phyloP scores from a whole-genome alignment of 2,113 vertebrate genomes.

The Girardinichthys multiradiatus region DNA sequence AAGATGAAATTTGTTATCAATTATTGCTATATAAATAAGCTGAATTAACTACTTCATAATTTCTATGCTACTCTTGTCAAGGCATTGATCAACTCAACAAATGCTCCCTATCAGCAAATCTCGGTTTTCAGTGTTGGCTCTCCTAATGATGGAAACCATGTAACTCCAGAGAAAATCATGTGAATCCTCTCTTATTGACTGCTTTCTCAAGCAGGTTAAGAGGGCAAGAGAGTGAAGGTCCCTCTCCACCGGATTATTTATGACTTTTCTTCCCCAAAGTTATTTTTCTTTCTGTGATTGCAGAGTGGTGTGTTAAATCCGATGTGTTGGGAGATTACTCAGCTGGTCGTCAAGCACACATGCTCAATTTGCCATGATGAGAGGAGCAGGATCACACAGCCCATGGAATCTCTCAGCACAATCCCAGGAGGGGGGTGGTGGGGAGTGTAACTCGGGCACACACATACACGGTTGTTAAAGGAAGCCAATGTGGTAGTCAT shows the following conservation, averaged over 20 bases:
- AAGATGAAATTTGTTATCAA: not conserved
- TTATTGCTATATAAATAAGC: not conserved
- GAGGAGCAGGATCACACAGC: constrained; percentile 69
- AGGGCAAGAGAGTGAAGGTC: constrained; percentile 75
- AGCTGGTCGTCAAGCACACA: constrained; percentile 76
- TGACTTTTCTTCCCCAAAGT: constrained; percentile 76
- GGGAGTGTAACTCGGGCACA: constrained; percentile 22
- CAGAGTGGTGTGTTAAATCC: constrained; percentile 75
- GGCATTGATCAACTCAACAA: constrained; percentile 26
- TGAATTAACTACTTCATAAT: not conserved
- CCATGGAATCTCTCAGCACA: constrained; percentile 70
- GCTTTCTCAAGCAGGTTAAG: constrained; percentile 71
- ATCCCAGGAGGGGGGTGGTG: constrained; percentile 55
- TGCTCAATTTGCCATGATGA: constrained; percentile 80
- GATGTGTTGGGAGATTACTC: constrained; percentile 77
- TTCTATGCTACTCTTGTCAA: not conserved
- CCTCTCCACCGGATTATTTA: constrained; percentile 74
- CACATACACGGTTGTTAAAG: constrained; percentile 33
- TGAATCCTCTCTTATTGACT: constrained; percentile 72
- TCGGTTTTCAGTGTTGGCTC: constrained; percentile 46
- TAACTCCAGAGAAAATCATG: constrained; percentile 61
- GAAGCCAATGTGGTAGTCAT: constrained; percentile 82
- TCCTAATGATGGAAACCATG: constrained; percentile 66
- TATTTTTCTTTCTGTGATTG: constrained; percentile 81
- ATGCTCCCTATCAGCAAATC: constrained; percentile 53